A percentile compares a stretch with the other conserved stretches of the same genome.
These are phyloP conservation scores for Heterotis niloticus DNA, from an alignment of 2,113 vertebrate species.

Conservation along the genomic window DNA sequence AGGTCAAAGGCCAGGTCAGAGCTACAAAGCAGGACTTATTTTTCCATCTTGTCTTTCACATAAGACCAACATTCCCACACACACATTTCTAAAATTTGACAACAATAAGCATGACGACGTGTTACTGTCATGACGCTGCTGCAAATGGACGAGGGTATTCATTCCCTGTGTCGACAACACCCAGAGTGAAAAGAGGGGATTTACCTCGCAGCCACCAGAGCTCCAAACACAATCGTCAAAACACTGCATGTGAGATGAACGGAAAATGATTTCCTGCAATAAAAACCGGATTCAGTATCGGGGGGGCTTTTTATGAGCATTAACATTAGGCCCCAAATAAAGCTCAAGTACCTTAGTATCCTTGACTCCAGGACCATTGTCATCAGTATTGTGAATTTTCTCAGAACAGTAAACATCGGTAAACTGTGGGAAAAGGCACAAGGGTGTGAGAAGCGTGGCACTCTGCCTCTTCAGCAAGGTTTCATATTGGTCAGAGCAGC, in stretches of 20 bases:
- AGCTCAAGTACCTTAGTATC: constrained; percentile 71
- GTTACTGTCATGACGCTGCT: no score
- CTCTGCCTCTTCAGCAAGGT: neutral
- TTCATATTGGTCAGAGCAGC: no score
- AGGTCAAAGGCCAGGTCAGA: constrained; percentile 84
- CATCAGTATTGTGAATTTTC: constrained; percentile 89
- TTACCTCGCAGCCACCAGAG: constrained; percentile 86
- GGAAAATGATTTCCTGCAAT: constrained; percentile 75
- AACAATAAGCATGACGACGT: no score
- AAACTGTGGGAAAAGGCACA: constrained; percentile 67
- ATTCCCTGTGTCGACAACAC: neutral
- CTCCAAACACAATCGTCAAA: constrained; percentile 75
- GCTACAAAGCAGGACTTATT: constrained; percentile 49
- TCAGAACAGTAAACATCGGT: constrained; percentile 90
- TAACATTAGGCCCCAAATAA: neutral
- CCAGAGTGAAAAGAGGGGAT: neutral
- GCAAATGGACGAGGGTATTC: neutral
- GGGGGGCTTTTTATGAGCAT: neutral
- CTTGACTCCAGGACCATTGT: constrained; percentile 82
- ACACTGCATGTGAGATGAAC: constrained; percentile 68
- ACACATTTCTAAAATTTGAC: no score
- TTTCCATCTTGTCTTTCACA: neutral
- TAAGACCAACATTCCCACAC: no score
- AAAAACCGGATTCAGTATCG: constrained; percentile 22
- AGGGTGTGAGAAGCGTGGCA: neutral